These are phyloP conservation scores for Agonopterix heracliana DNA, from an alignment of 2,888 invertebrate species.

Conservation along the genomic window DNA sequence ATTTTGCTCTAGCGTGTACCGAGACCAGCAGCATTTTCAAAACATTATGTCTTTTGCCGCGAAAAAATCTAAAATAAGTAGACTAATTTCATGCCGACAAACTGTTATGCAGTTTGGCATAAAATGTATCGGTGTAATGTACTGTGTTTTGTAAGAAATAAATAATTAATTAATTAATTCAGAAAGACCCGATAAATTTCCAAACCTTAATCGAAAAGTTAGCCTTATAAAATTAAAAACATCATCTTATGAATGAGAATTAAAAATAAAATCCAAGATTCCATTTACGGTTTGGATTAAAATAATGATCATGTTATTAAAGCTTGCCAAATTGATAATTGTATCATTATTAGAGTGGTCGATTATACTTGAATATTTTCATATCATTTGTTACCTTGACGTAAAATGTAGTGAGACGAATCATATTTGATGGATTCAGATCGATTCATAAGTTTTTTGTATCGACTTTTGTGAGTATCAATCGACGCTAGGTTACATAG, in stretches of 20 bases:
- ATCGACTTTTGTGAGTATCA: not conserved
- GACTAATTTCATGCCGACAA: too few species aligned
- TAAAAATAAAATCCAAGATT: constrained; percentile 10
- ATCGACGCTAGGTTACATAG: too few species aligned
- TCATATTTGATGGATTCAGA: constrained; percentile 23
- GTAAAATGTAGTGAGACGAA: constrained; percentile 57
- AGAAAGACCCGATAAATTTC: not conserved
- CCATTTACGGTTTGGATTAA: constrained; percentile 27
- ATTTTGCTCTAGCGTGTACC: too few species aligned
- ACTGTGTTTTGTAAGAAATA: too few species aligned
- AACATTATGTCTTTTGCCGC: too few species aligned
- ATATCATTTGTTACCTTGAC: constrained; percentile 60
- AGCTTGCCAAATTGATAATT: constrained; percentile 73
- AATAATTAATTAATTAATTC: too few species aligned
- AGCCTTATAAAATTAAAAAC: constrained; percentile 1
- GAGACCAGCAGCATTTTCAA: too few species aligned
- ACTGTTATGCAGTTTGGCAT: too few species aligned
- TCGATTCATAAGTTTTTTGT: constrained; percentile 3
- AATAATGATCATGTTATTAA: constrained; percentile 47
- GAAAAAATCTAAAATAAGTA: too few species aligned
- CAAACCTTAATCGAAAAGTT: not conserved
- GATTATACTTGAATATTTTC: constrained; percentile 47
- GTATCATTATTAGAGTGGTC: constrained; percentile 50
- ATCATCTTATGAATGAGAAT: constrained; percentile 7
- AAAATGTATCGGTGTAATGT: too few species aligned